Evolutionary conservation across 2,797 vertebrate genomes (phyloP).

Genomic region (Myotis planiceps): DNA sequence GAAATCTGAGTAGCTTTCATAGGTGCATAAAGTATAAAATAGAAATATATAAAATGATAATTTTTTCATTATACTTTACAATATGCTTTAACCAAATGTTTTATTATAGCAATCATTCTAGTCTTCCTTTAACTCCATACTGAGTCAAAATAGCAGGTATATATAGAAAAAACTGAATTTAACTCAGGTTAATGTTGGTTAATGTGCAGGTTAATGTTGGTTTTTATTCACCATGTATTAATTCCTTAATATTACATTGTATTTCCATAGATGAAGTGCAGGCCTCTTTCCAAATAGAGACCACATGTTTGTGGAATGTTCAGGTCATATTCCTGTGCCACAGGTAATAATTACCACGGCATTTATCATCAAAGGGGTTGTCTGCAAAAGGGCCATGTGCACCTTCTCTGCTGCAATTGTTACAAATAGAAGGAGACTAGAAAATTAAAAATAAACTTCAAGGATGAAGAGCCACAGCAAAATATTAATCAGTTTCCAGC

Average conservation of each 20-base stretch:
- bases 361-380: constrained; percentile 60
- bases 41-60: not conserved
- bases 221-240: not conserved
- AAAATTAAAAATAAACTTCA: constrained; percentile 71
- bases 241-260: not conserved
- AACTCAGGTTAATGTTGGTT: not conserved
- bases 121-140: not conserved
- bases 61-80: not conserved
- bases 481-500: constrained; percentile 70
- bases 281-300: constrained; percentile 43
- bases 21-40: not conserved
- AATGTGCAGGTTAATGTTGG: not conserved
- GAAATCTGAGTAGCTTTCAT: not conserved
- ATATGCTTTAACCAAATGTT: not conserved
- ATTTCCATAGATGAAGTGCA: constrained; percentile 42
- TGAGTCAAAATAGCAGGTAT: not conserved
- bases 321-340: not conserved
- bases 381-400: constrained; percentile 54
- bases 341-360: constrained; percentile 25
- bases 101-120: not conserved
- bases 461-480: constrained; percentile 59
- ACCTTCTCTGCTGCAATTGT: constrained; percentile 42
- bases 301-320: constrained; percentile 52
- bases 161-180: not conserved
- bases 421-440: constrained; percentile 67